Base-by-base conservation (phyloP, 1,140 invertebrate genomes). In the Heliconius hermathena region DNA sequence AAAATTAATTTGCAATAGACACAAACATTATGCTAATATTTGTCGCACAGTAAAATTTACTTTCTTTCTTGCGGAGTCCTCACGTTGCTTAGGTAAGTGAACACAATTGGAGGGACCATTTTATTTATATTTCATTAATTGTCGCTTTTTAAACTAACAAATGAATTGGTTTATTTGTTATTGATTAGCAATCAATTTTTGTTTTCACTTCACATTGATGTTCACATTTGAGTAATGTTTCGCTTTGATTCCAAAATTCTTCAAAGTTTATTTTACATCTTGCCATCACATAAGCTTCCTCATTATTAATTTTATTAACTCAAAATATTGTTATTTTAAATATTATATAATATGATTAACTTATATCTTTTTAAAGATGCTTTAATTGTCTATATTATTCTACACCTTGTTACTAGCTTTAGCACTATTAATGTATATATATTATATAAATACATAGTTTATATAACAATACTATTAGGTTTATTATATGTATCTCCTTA, bases 21-120 rank as follows among this genome's bases (percentile, higher is more conserved):
- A 87, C 87, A 87, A 85, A 85, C 78, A 78, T 87, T 87, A 85
- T 87, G 86, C 85, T 81, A 88, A 88, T 88, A 88, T 89, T 87
- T 87, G 83, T 89, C 84, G 93, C 93, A 93, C 93, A 92, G 91
- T 94, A 92, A 91, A 93, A 88, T 91, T 94, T 93, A 92, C 90
- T 93, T 94, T 94, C 88, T 94, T 94, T 94, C 92, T 94, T 94
- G 93, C 93, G 93, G 93, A 94, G 93, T 91, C 93, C 92, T 93
- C 92, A 93, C 92, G 90, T 94, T 94, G 90, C 86, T 86, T 93
- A 93, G 93, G 93, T 94, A 93, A 94, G 93, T 94, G 89, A 90
- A 91, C 85, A 90, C 87, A 91, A 87, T 88, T 82, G 87, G 87
- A 84, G 86, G 85, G 79, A 79, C 70, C 86, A 89, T 66, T 92